phyloP scores from a whole-genome alignment of 2,797 vertebrate genomes.

The Acridotheres tristis region DNA sequence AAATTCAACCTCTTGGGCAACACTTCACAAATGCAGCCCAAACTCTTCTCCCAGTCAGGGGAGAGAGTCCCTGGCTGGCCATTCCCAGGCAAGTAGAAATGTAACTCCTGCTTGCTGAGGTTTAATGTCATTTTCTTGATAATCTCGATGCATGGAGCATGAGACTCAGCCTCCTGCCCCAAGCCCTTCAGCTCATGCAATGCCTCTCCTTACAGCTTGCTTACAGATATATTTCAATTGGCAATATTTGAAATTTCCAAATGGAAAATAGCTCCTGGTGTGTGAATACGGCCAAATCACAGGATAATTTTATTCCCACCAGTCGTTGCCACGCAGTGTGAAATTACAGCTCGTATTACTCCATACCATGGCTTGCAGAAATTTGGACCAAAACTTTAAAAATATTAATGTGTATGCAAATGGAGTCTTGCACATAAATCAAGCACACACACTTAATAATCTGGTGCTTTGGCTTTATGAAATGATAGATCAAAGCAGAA shows the following conservation, averaged over 20 bases:
- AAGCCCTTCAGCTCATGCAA: neutral
- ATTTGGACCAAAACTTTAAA: conserved; percentile 55
- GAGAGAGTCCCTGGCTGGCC: neutral
- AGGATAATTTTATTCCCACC: conserved; percentile 51
- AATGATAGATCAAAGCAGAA: conserved; percentile 62
- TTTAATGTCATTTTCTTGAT: neutral
- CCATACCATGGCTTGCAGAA: conserved; percentile 55
- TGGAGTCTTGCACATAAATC: conserved; percentile 41
- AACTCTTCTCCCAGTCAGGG: neutral
- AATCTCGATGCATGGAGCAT: neutral
- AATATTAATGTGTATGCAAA: conserved; percentile 62
- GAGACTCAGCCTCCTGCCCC: neutral
- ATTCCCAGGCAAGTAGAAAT: neutral
- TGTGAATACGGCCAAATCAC: conserved; percentile 25
- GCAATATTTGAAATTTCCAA: conserved; percentile 49
- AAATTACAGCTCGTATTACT: conserved; percentile 17
- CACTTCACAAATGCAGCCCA: neutral
- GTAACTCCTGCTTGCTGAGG: neutral
- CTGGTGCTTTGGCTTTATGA: conserved; percentile 40
- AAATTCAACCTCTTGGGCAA: neutral
- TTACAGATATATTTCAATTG: conserved; percentile 14
- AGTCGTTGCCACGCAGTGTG: neutral
- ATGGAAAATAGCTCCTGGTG: conserved; percentile 65
- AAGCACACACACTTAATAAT: conserved; percentile 31
- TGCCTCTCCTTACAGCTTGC: neutral